Evolutionary conservation across 1,140 invertebrate species (phyloP), one percentile per base, ranked within the genome.

Genomic region (Pseudomyrmex flavicornis): DNA sequence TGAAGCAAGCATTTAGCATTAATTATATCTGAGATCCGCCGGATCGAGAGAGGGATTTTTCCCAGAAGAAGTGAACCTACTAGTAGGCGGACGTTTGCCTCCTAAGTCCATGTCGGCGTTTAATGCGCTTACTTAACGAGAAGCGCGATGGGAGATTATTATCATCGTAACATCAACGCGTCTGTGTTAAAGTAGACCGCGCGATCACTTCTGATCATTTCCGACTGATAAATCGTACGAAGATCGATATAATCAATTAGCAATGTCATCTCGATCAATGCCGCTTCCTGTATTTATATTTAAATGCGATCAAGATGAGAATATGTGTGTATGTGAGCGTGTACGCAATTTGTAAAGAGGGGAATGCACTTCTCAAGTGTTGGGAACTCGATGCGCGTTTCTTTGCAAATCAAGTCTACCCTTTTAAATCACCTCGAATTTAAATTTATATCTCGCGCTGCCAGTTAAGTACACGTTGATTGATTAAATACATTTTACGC

Each of bases 271-370:
- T 62, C 20, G 22, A 10, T 3, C 44, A n/a, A 52, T 65, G 85
- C 62, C 85, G 13, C 82, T 88, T 88, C 85, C 85, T 87, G 58
- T 85, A 35, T 80, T 88, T 87, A 88, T 84, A 88, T 88, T 88
- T 66, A 87, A 87, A 88, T 54, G 44, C 65, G 73, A 68, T 56
- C 26, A 50, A 10, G 46, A 26, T 26, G 3, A 26, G 3, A 2
- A 26, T 26, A 2, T 35, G 35, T 35, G 35, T 7, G 35, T 35
- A 1, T 7, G 35, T 35, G 56, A 22, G 35, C 2, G 69, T 56
- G 17, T 17, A 63, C 10, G 56, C 62, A 61, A 77, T 54, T 4
- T 68, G 52, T 12, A 35, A 35, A 17, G 35, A 17, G 35, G 35
- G 35, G 20, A 61, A 84, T 63, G 69, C 65, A 13, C 52, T 56